phyloP scores from a whole-genome alignment of 2,888 invertebrate species.

The Caenorhabditis macrosperma region DNA sequence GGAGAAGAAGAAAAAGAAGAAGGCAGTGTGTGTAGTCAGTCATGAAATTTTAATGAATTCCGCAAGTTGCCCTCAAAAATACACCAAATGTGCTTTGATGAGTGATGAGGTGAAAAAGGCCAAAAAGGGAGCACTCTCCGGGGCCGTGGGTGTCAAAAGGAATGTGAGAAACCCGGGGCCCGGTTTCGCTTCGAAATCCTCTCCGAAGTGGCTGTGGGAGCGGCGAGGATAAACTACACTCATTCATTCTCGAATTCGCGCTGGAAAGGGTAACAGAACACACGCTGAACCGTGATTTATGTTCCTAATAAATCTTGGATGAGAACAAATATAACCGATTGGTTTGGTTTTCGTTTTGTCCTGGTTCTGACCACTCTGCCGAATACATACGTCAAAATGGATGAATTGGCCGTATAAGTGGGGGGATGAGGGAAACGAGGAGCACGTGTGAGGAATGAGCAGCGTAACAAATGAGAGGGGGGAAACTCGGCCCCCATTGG shows the following conservation, averaged over 20 bases:
- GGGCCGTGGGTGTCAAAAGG: neutral
- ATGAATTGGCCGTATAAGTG: neutral
- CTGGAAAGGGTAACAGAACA: slow-evolving; percentile 19
- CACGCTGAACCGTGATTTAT: slow-evolving; percentile 40
- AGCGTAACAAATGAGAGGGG: neutral
- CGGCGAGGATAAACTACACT: neutral
- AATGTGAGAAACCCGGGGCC: neutral
- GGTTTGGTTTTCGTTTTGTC: too few species aligned
- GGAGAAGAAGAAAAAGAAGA: too few species aligned
- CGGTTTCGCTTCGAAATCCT: neutral
- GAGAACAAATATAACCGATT: slow-evolving; percentile 10
- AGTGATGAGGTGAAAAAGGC: neutral
- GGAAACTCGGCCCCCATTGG: too few species aligned
- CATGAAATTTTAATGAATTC: slow-evolving; percentile 51
- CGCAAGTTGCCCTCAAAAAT: slow-evolving; percentile 8
- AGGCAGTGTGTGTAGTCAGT: slow-evolving; percentile 27
- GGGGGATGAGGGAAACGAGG: neutral
- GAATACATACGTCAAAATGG: slow-evolving; percentile 17
- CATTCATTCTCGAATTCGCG: slow-evolving; percentile 4
- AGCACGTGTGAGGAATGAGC: neutral
- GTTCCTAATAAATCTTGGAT: slow-evolving; percentile 48
- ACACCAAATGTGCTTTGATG: slow-evolving; percentile 1
- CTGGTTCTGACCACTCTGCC: neutral
- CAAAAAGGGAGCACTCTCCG: slow-evolving; percentile 12
- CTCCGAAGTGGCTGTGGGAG: neutral